phyloP scores from a whole-genome alignment of 2,888 invertebrate genomes.

The Trissolcus japonicus region DNA sequence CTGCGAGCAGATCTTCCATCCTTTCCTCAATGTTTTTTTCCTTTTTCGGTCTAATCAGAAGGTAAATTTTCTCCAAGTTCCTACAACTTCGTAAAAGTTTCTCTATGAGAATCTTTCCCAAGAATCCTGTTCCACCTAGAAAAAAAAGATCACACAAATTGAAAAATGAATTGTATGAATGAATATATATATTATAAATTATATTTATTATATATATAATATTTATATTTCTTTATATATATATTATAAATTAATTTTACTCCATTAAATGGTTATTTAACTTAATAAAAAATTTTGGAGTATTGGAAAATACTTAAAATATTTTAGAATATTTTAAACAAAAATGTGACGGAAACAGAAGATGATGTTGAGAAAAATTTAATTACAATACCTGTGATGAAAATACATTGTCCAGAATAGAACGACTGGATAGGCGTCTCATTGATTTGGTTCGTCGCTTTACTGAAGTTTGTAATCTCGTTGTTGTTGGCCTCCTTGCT shows the following conservation, averaged over 20 bases:
- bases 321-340: no score
- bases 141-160: constrained; percentile 1
- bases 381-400: constrained; percentile 67
- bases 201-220: no score
- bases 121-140: constrained; percentile 76
- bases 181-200: no score
- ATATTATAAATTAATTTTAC: no score
- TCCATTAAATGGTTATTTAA: no score
- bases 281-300: no score
- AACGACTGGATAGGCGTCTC: constrained; percentile 72
- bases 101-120: constrained; percentile 79
- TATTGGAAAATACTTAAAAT: no score
- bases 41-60: constrained; percentile 78
- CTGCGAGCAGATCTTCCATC: constrained; percentile 79
- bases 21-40: constrained; percentile 78
- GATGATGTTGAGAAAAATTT: no score
- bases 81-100: constrained; percentile 80
- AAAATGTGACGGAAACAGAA: no score
- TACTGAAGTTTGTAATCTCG: constrained; percentile 60
- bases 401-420: constrained; percentile 68
- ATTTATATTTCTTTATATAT: no score
- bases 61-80: constrained; percentile 78
- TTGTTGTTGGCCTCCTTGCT: constrained; percentile 64
- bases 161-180: no score
- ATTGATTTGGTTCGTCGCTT: constrained; percentile 58